Evolutionary conservation across 2,888 invertebrate genomes (phyloP).

Genomic region (Andrena bucephala): DNA sequence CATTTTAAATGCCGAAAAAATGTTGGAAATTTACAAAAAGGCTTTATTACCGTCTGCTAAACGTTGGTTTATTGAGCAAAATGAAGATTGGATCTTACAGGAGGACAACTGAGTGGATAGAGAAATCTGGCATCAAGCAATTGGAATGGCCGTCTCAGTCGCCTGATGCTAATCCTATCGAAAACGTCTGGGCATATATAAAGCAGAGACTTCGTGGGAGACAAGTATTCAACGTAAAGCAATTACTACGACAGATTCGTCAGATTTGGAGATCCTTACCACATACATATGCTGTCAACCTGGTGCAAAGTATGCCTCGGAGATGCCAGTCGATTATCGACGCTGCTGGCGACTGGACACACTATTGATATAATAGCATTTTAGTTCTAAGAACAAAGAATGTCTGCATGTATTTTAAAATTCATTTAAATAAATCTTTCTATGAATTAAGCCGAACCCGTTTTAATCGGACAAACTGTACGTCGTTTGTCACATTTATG

Average conservation of each 20-base stretch:
- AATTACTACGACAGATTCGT: background rate
- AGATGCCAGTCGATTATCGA: background rate
- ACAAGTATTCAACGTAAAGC: background rate
- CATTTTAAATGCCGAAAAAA: too few species aligned
- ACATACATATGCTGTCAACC: background rate
- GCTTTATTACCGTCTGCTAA: background rate
- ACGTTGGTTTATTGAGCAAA: background rate
- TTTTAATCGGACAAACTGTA: background rate
- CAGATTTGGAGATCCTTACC: background rate
- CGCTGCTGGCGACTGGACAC: background rate
- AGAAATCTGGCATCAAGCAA: background rate
- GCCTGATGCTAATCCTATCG: background rate
- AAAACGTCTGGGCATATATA: background rate
- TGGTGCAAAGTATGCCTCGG: background rate
- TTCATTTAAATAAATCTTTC: background rate
- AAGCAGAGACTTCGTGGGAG: background rate
- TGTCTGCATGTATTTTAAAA: too few species aligned
- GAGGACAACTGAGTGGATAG: background rate
- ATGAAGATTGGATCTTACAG: slow-evolving; percentile 3
- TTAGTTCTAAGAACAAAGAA: background rate
- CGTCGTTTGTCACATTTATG: too few species aligned
- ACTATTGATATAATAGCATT: background rate
- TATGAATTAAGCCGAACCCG: slow-evolving; percentile 1
- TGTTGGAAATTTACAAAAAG: too few species aligned
- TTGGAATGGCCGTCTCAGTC: background rate